A percentile compares a stretch with the other conserved stretches of the same genome.
These are phyloP conservation scores for Pyrochroa serraticornis DNA, from an alignment of 2,888 invertebrate species.

Conservation along the genomic window DNA sequence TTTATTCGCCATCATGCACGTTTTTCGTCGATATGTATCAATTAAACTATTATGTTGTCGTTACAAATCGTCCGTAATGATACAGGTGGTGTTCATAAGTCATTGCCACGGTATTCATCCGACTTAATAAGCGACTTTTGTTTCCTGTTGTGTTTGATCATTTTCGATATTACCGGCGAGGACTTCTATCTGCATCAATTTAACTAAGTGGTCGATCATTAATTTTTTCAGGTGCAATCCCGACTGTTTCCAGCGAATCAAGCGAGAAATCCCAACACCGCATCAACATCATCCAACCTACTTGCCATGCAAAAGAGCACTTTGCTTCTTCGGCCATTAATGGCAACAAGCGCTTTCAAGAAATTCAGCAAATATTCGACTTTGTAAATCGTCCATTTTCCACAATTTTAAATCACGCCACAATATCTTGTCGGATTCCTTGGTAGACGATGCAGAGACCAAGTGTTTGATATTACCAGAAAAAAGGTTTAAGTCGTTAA, in stretches of 20 bases:
- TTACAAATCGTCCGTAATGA: constrained; percentile 53
- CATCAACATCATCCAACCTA: too few species aligned
- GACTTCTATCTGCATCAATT: constrained; percentile 17
- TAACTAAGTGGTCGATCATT: constrained; percentile 17
- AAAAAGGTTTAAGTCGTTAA: too few species aligned
- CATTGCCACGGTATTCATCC: constrained; percentile 38
- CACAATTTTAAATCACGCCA: too few species aligned
- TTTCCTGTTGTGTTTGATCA: constrained; percentile 36
- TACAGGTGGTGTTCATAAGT: constrained; percentile 49
- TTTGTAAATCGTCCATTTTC: too few species aligned
- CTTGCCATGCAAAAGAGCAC: too few species aligned
- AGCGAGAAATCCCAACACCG: too few species aligned
- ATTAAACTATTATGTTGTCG: constrained; percentile 56
- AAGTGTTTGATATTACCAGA: too few species aligned
- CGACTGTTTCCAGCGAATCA: background rate
- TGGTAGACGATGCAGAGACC: too few species aligned
- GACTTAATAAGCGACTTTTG: constrained; percentile 41
- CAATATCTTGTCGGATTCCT: too few species aligned
- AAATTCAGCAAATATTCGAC: too few species aligned
- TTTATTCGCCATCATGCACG: constrained; percentile 43
- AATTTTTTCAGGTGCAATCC: constrained; percentile 6
- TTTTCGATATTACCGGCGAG: constrained; percentile 21
- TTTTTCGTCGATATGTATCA: constrained; percentile 50
- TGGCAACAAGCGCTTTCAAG: too few species aligned
- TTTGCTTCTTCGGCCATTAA: too few species aligned